Evolutionary conservation across 2,113 vertebrate genomes (phyloP).

Genomic region (Okapia johnstoni): DNA sequence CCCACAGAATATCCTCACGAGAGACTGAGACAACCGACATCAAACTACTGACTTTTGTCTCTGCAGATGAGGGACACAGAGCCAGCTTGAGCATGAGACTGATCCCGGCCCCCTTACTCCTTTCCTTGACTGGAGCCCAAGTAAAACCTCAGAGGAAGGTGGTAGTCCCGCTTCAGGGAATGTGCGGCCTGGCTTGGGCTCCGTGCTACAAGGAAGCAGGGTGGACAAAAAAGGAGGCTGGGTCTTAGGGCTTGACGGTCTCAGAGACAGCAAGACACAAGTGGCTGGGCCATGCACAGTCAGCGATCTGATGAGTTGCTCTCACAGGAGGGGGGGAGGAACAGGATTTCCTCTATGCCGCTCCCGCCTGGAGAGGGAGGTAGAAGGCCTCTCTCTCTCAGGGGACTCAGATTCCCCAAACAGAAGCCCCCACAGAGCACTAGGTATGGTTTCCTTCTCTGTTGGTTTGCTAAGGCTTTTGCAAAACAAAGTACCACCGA

Average conservation of each 20-base stretch:
- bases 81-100: neutral
- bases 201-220: neutral
- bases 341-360: neutral
- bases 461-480: neutral
- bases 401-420: neutral
- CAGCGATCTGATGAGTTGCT: neutral
- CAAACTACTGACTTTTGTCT: neutral
- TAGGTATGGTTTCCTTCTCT: neutral
- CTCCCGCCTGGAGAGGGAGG: neutral
- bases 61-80: neutral
- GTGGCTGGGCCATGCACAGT: neutral
- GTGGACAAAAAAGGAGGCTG: neutral
- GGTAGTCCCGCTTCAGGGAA: accelerated
- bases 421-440: neutral
- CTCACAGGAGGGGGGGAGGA: neutral
- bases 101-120: neutral
- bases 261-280: neutral
- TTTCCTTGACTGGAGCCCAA: neutral
- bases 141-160: no score
- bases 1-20: neutral
- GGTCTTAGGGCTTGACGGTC: neutral
- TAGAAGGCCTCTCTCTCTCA: neutral
- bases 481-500: neutral
- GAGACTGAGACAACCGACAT: neutral
- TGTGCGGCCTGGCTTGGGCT: neutral